Base-by-base conservation (phyloP, 2,113 vertebrate species). In the Perognathus longimembris region DNA sequence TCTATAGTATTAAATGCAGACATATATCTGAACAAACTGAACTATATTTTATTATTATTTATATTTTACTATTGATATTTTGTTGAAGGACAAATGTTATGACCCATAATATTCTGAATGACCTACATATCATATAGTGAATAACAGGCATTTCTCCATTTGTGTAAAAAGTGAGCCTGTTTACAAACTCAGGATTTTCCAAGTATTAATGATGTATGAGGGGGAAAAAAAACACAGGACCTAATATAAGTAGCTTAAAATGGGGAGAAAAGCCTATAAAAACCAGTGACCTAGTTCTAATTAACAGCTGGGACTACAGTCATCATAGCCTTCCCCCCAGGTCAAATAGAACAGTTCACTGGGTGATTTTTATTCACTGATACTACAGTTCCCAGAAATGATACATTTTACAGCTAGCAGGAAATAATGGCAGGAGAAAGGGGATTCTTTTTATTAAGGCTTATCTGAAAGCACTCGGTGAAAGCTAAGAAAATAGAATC, bases 81-180 rank as follows among this genome's bases (percentile, higher is more conserved):
- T 20, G 11, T 18, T 30, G 89, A 61, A 92, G 87, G 14, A 94
- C 20, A 94, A 42, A 90, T 66, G 50, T 59, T 42, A 36, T 14
- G 83, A 42, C 11, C 70, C 32, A 15, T 0, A 32, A 90, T 93
- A 85, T 28, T 64, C 42, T 34, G 50, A 76, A 85, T 63, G 45
- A 12, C 45, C 45, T 45, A n/a, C n/a, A n/a, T n/a, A 45, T 45
- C 45, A 45, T 12, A 45, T 45, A 11, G 9, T 45, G 45, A 45
- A 11, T 45, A 64, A 30, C 77, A 91, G 75, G 73, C 95, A 91
- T 67, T 96, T 97, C 90, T 96, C 81, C 76, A 85, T 34, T 32
- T 90, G 32, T 54, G 4, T 77, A 95, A 94, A 95, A 30, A 92
- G 1, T 77, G 66, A 67, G 67, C 81, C 91, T 89, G 96, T 76